Evolutionary conservation across 2,113 vertebrate species (phyloP), one percentile per base, ranked within the genome.

Genomic region (Lagenorhynchus albirostris): DNA sequence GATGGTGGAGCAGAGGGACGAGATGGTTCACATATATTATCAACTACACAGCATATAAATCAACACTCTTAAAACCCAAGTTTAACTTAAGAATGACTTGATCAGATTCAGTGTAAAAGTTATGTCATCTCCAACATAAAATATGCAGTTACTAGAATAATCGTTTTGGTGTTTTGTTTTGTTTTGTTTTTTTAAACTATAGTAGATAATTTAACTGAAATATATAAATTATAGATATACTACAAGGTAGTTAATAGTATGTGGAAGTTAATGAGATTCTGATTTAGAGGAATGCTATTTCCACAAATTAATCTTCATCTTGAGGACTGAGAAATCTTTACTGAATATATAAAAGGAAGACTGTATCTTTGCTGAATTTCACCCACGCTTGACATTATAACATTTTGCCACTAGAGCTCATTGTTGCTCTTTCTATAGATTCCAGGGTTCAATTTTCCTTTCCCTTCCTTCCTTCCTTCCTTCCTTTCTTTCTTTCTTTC

Each of bases 321-420:
- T 71, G 73, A 82, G 4, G 33, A 88, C 14, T 79, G 85, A 87
- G 20, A 44, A 97, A 82, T 82, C 76, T 93, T 93, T 67, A 58
- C 60, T 80, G 62, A 81, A 55, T 53, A 5, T 21, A 41, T 18
- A 31, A 77, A 33, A 26, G 31, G 44, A 77, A 94, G 71, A 81
- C 44, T 74, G 65, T 36, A 11, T 73, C 70, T 4, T 0, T 13
- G 3, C 67, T 76, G 8, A 86, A 88, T 92, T 74, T 87, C 58
- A 44, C 20, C 47, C 70, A 14, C 11, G 6, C 83, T 95, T 98
- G 98, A 98, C 98, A 96, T 98, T 95, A 97, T 96, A 94, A 6
- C 80, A 89, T 92, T 0, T 47, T 88, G 38, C 98, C 99, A 99
- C 98, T 98, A 98, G 98, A 98, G 98, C 94, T 97, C 98, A 97